phyloP scores from a whole-genome alignment of 2,888 invertebrate species.

The Thymelicus sylvestris region DNA sequence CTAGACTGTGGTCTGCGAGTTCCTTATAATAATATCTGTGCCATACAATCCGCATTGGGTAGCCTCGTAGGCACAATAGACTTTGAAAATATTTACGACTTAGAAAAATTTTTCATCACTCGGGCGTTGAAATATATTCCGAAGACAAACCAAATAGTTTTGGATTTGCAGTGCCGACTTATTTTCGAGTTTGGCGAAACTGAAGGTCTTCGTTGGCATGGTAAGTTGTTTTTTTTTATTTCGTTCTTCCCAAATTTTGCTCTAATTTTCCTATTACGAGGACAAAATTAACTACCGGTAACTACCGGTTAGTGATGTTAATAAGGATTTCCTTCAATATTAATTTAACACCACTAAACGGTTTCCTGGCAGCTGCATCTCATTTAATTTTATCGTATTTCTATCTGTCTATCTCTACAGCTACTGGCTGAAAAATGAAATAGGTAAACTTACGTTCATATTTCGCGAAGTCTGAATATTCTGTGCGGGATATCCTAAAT shows the following conservation, averaged over 20 bases:
- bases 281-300: too few species aligned
- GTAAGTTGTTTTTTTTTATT: slow-evolving; percentile 63
- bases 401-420: too few species aligned
- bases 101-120: slow-evolving; percentile 82
- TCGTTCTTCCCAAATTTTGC: too few species aligned
- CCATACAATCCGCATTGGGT: slow-evolving; percentile 80
- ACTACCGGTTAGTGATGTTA: slow-evolving; percentile 1
- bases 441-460: too few species aligned
- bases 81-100: slow-evolving; percentile 76
- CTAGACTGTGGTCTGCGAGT: slow-evolving; percentile 78
- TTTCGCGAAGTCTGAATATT: too few species aligned
- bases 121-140: slow-evolving; percentile 84
- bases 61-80: slow-evolving; percentile 81
- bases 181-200: slow-evolving; percentile 86
- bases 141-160: slow-evolving; percentile 84
- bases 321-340: slow-evolving; percentile 11
- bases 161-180: slow-evolving; percentile 86
- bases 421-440: too few species aligned
- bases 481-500: too few species aligned
- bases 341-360: too few species aligned
- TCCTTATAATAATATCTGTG: slow-evolving; percentile 77
- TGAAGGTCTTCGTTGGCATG: slow-evolving; percentile 83
- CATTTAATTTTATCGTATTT: too few species aligned
- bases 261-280: too few species aligned
- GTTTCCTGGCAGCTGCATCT: too few species aligned